Conservation (phyloP, 1,140 invertebrate genomes). For the Heliothis subflexa region DNA sequence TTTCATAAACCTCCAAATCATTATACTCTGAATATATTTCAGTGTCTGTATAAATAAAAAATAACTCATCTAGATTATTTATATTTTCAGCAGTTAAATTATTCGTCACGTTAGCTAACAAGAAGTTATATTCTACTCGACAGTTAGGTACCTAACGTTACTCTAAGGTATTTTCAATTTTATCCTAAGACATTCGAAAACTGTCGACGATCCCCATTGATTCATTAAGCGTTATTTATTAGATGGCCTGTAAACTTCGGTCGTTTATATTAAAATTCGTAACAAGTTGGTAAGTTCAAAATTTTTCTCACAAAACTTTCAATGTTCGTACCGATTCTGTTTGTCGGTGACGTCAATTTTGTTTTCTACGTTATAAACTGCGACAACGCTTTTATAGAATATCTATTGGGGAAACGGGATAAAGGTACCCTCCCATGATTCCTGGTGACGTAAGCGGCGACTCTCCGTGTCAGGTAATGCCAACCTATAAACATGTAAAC, state of each 20-base stretch:
- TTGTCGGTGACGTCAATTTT: conserved; percentile 8
- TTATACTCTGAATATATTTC: no score
- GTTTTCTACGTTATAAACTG: neutral
- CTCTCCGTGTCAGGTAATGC: neutral
- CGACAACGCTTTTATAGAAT: neutral
- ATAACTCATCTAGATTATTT: neutral
- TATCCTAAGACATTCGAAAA: conserved; percentile 28
- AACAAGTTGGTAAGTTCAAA: conserved; percentile 45
- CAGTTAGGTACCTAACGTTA: conserved; percentile 9
- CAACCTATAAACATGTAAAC: neutral
- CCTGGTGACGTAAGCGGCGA: neutral
- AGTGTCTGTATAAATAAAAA: no score
- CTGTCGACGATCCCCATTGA: conserved; percentile 40
- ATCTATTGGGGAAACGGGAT: conserved; percentile 10
- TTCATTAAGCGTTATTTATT: conserved; percentile 52
- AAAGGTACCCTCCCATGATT: neutral
- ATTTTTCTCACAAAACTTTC: conserved; percentile 33
- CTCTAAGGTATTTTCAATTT: conserved; percentile 46
- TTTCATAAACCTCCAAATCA: no score
- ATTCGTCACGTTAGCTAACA: no score
- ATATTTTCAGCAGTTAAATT: neutral
- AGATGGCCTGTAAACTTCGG: conserved; percentile 56
- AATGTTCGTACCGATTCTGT: conserved; percentile 38
- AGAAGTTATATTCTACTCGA: conserved; percentile 2
- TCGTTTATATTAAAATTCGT: conserved; percentile 62